Evolutionary conservation across 2,888 invertebrate genomes (phyloP).

Genomic region (Brachypalpus laphriformis): DNA sequence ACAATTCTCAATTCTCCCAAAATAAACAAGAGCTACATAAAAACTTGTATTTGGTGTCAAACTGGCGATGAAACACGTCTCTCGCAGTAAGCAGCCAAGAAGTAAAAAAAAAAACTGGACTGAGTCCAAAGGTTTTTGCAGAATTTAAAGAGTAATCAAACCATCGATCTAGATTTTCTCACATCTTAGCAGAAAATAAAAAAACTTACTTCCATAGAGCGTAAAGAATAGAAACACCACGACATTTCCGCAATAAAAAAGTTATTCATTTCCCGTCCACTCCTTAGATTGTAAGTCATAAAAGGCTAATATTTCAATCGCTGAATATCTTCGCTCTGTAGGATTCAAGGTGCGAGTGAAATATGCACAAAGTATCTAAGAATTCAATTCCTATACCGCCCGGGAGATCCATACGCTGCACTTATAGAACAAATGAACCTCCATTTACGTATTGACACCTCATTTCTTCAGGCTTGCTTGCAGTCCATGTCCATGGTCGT

Average conservation of each 20-base stretch:
- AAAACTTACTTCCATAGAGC: too few relatives aligned
- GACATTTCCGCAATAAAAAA: not conserved
- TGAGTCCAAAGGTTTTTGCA: too few relatives aligned
- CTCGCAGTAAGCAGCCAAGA: too few relatives aligned
- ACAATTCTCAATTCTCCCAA: too few relatives aligned
- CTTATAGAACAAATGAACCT: slow-evolving; percentile 41
- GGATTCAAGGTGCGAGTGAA: not conserved
- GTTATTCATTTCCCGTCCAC: not conserved
- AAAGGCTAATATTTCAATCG: slow-evolving; percentile 22
- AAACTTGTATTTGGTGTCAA: too few relatives aligned
- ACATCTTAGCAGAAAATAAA: too few relatives aligned
- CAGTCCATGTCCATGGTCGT: not conserved
- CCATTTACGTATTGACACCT: slow-evolving; percentile 53
- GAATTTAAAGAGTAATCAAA: too few relatives aligned
- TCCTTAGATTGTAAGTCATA: not conserved
- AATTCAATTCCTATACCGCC: slow-evolving; percentile 31
- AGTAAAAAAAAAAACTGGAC: too few relatives aligned
- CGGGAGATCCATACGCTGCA: slow-evolving; percentile 17
- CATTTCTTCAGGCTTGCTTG: slow-evolving; percentile 22
- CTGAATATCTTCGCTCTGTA: not conserved
- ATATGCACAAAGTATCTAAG: not conserved
- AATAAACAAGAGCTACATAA: too few relatives aligned
- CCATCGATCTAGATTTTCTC: too few relatives aligned
- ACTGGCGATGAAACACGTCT: too few relatives aligned
- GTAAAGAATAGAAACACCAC: not conserved